These are phyloP conservation scores for Pseudotriccus pelzelni DNA, from an alignment of 2,797 vertebrate genomes.

Conservation along the genomic window DNA sequence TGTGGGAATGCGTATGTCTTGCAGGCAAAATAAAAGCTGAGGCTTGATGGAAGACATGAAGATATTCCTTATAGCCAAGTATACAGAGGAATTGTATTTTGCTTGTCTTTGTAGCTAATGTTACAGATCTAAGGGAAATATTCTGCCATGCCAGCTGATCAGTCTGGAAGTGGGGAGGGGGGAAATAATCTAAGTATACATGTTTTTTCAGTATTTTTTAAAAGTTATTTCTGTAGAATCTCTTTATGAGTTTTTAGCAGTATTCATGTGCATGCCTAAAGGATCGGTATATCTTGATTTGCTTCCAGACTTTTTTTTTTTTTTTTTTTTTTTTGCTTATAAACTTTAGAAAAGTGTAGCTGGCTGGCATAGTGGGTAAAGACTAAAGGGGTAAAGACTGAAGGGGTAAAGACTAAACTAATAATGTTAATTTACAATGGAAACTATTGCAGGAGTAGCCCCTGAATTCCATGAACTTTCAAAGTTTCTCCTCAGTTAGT, in stretches of 20 bases:
- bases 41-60: not conserved
- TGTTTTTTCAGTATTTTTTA: not conserved
- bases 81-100: not conserved
- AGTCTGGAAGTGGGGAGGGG: not conserved
- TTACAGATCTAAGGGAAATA: not conserved
- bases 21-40: not conserved
- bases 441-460: not conserved
- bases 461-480: not conserved
- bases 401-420: not conserved
- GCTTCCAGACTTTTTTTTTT: not conserved
- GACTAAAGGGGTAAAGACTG: not conserved
- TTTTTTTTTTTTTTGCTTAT: not conserved
- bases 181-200: not conserved
- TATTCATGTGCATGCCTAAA: not conserved
- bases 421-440: not conserved
- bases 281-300: not conserved
- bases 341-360: not conserved
- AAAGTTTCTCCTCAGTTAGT: not conserved
- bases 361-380: not conserved
- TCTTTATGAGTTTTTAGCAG: not conserved
- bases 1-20: not conserved
- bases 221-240: not conserved
- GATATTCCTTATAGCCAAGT: not conserved
- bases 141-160: not conserved
- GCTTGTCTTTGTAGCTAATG: not conserved